These are phyloP conservation scores for Corythaixoides concolor DNA, from an alignment of 2,113 vertebrate genomes.

Conservation along the genomic window DNA sequence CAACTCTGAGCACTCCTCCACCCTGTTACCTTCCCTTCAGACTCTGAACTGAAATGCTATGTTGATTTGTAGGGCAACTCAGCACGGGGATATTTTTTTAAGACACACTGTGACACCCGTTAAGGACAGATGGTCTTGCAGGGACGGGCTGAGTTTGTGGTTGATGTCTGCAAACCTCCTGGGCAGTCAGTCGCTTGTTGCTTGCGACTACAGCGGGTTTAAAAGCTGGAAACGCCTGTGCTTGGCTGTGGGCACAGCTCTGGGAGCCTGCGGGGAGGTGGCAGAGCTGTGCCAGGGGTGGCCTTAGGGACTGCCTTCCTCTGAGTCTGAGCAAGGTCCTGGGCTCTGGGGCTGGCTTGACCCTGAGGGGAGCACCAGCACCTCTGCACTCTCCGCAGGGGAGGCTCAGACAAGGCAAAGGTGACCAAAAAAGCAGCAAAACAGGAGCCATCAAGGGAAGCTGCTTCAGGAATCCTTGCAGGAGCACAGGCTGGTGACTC, in stretches of 20 bases:
- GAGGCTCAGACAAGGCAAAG: not conserved
- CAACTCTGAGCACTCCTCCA: too few relatives aligned
- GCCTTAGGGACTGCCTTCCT: not conserved
- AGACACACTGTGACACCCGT: not conserved
- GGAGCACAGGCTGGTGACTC: fast-evolving
- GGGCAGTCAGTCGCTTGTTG: not conserved
- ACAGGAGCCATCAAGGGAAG: not conserved
- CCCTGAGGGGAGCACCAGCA: not conserved
- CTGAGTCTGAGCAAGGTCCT: fast-evolving
- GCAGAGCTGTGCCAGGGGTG: not conserved
- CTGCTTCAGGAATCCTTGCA: not conserved
- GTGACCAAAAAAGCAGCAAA: not conserved
- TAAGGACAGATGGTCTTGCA: not conserved
- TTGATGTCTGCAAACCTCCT: not conserved
- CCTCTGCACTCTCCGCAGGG: not conserved
- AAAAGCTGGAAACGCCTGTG: not conserved
- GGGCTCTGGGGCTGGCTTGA: not conserved
- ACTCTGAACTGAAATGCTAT: too few relatives aligned
- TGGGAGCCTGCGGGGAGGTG: not conserved
- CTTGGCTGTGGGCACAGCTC: not conserved
- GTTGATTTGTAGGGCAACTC: not conserved
- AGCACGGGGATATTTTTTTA: not conserved
- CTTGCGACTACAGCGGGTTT: not conserved
- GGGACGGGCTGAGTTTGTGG: not conserved
- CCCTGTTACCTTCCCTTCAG: too few relatives aligned